Percentiles rank a stretch among this genome's conserved stretches.
Conservation (phyloP, 2,113 vertebrate genomes). For the Orientallactaga bullata region DNA sequence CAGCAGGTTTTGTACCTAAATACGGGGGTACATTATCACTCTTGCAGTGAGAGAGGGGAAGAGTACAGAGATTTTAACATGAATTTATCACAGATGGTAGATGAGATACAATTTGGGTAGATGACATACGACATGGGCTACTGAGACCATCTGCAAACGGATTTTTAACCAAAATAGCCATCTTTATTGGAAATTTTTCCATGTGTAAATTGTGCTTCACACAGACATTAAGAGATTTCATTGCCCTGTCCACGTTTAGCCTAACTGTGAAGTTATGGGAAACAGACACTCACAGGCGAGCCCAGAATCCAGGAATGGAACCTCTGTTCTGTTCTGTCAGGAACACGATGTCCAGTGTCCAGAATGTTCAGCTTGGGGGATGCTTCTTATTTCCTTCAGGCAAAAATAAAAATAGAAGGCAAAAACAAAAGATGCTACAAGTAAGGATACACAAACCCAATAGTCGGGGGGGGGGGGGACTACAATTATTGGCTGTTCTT, state of each 20-base stretch:
- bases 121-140: slow-evolving; percentile 59
- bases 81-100: slow-evolving; percentile 60
- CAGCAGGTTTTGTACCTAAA: neutral
- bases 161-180: slow-evolving; percentile 73
- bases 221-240: slow-evolving; percentile 65
- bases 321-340: neutral
- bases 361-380: neutral
- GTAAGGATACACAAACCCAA: neutral
- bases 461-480: neutral
- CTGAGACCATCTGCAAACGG: slow-evolving; percentile 64
- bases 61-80: slow-evolving; percentile 51
- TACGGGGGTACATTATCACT: slow-evolving; percentile 24
- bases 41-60: neutral
- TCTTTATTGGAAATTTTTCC: slow-evolving; percentile 64
- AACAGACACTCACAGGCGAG: slow-evolving; percentile 21
- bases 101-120: slow-evolving; percentile 63
- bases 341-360: neutral
- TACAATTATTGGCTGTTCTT: neutral
- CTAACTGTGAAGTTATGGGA: slow-evolving; percentile 55
- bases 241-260: slow-evolving; percentile 64
- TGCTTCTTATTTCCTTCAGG: neutral
- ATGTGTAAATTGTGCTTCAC: slow-evolving; percentile 67
- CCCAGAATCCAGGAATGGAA: neutral
- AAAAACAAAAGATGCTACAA: neutral
- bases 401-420: neutral